These are phyloP conservation scores for Platycnemis pennipes DNA, from an alignment of 2,888 invertebrate genomes.

Conservation along the genomic window DNA sequence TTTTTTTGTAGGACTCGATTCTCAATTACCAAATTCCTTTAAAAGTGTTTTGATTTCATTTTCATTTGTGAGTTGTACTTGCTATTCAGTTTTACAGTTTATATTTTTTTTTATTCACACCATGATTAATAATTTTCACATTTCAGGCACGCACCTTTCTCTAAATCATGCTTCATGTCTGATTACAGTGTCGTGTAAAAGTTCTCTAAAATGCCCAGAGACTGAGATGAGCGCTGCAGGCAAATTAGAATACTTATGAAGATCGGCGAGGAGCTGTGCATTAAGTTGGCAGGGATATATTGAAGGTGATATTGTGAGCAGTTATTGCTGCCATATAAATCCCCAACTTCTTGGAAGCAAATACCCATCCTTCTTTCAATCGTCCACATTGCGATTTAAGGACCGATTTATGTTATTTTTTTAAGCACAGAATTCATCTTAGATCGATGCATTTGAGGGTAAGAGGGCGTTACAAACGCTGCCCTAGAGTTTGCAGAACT, in stretches of 20 bases:
- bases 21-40: too few relatives aligned
- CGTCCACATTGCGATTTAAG: not conserved
- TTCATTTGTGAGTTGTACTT: too few relatives aligned
- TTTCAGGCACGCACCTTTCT: not conserved
- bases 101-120: too few relatives aligned
- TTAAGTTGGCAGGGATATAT: not conserved
- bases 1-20: too few relatives aligned
- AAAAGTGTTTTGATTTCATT: too few relatives aligned
- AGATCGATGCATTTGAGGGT: not conserved
- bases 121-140: too few relatives aligned
- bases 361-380: not conserved
- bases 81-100: too few relatives aligned
- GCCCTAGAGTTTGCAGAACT: conserved; percentile 19
- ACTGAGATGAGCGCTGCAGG: too few relatives aligned
- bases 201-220: too few relatives aligned
- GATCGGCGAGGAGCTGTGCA: not conserved
- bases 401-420: not conserved
- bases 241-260: not conserved
- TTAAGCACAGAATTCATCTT: not conserved
- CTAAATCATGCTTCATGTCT: not conserved
- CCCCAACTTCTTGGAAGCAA: not conserved
- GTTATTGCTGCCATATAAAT: not conserved
- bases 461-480: not conserved
- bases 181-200: not conserved
- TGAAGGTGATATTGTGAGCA: not conserved